A percentile compares a stretch with the other conserved stretches of the same genome.
phyloP scores from a whole-genome alignment of 2,113 vertebrate genomes.

The Oncorhynchus tshawytscha region DNA sequence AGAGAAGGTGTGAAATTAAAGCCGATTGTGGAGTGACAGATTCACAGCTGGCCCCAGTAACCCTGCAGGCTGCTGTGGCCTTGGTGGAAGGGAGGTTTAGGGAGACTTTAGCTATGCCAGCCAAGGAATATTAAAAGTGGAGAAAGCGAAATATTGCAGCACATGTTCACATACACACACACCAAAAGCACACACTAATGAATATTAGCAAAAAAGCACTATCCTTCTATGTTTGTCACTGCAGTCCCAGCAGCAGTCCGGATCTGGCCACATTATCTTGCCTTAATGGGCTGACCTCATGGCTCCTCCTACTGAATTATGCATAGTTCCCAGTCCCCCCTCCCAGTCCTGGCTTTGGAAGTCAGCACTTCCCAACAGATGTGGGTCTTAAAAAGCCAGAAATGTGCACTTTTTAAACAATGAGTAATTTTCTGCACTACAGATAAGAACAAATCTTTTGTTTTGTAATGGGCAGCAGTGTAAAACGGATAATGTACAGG shows the following conservation, averaged over 20 bases:
- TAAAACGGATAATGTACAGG: too few species aligned
- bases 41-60: constrained; percentile 20
- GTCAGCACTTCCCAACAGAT: too few species aligned
- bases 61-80: constrained; percentile 8
- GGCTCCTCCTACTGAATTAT: not conserved
- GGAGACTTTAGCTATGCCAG: too few species aligned
- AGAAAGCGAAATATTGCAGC: too few species aligned
- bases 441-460: too few species aligned
- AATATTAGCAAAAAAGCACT: not conserved
- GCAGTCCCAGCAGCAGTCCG: not conserved
- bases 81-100: not conserved
- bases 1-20: constrained; percentile 26
- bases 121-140: too few species aligned
- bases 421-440: too few species aligned
- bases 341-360: not conserved
- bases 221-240: not conserved
- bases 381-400: too few species aligned
- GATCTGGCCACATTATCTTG: not conserved
- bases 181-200: not conserved
- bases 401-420: too few species aligned
- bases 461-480: too few species aligned
- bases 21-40: constrained; percentile 22
- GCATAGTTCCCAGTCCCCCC: not conserved
- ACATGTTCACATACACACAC: not conserved
- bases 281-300: not conserved